These are phyloP conservation scores for Urocyon cinereoargenteus DNA, from an alignment of 2,797 vertebrate genomes.

Conservation along the genomic window DNA sequence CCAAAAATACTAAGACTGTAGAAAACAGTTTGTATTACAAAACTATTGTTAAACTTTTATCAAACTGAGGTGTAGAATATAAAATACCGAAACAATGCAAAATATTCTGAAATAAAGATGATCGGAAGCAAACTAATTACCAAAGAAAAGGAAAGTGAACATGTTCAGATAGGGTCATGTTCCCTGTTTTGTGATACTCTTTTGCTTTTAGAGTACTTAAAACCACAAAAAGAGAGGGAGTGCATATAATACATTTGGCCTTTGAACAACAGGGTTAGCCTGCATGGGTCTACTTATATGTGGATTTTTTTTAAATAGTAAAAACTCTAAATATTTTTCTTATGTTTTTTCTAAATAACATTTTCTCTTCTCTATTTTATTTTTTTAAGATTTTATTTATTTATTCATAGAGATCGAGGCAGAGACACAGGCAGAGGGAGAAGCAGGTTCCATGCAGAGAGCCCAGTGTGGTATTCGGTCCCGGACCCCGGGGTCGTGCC, in stretches of 20 bases:
- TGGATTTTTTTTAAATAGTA: neutral
- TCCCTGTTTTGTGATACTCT: neutral
- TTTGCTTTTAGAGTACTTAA: neutral
- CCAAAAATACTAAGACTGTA: neutral
- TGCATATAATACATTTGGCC: neutral
- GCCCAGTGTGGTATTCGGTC: too few relatives aligned
- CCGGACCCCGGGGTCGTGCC: too few relatives aligned
- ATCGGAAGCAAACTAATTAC: neutral
- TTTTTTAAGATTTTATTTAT: neutral
- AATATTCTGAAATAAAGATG: conserved; percentile 7
- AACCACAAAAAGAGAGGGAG: neutral
- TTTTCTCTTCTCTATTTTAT: neutral
- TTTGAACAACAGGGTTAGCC: neutral
- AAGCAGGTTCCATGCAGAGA: too few relatives aligned
- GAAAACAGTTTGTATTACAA: neutral
- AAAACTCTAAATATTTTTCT: neutral
- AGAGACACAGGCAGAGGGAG: too few relatives aligned
- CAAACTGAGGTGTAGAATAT: neutral
- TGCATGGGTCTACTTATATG: neutral
- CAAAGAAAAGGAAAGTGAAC: neutral
- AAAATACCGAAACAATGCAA: neutral
- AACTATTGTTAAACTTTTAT: neutral
- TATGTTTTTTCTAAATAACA: neutral
- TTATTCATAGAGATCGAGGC: too few relatives aligned
- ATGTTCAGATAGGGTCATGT: neutral